These are phyloP conservation scores for Lacerta viridis DNA, from an alignment of 2,797 vertebrate species.

Conservation along the genomic window DNA sequence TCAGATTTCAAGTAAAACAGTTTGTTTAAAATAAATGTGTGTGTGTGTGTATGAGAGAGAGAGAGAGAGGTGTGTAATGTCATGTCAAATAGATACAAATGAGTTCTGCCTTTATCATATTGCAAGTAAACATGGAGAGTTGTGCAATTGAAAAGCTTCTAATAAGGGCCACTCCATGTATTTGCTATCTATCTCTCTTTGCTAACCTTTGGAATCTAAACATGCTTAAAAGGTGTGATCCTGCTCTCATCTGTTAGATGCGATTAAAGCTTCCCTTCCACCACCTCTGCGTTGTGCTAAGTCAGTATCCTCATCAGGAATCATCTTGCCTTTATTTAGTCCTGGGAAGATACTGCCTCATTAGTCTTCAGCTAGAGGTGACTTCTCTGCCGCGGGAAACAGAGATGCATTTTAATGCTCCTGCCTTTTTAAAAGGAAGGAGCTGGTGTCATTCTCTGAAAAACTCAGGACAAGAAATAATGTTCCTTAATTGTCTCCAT, in stretches of 20 bases:
- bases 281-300: neutral
- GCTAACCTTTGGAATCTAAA: constrained; percentile 22
- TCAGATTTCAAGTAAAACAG: neutral
- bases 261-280: neutral
- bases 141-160: neutral
- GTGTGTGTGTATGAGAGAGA: neutral
- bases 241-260: constrained; percentile 31
- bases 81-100: neutral
- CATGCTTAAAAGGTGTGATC: constrained; percentile 39
- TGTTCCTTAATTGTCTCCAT: constrained; percentile 60
- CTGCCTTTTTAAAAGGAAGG: constrained; percentile 44
- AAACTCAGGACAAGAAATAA: constrained; percentile 66
- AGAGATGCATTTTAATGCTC: constrained; percentile 63
- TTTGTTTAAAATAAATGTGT: neutral
- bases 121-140: neutral
- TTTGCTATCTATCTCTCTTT: neutral
- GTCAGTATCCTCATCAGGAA: constrained; percentile 61
- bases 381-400: constrained; percentile 55
- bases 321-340: constrained; percentile 67
- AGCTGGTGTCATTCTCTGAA: constrained; percentile 55
- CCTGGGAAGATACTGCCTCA: constrained; percentile 70
- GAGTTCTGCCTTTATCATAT: neutral
- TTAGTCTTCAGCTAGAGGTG: constrained; percentile 68
- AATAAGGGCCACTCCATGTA: neutral
- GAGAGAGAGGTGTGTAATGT: too few species aligned